phyloP scores from a whole-genome alignment of 2,113 vertebrate genomes.

The Azemiops feae region DNA sequence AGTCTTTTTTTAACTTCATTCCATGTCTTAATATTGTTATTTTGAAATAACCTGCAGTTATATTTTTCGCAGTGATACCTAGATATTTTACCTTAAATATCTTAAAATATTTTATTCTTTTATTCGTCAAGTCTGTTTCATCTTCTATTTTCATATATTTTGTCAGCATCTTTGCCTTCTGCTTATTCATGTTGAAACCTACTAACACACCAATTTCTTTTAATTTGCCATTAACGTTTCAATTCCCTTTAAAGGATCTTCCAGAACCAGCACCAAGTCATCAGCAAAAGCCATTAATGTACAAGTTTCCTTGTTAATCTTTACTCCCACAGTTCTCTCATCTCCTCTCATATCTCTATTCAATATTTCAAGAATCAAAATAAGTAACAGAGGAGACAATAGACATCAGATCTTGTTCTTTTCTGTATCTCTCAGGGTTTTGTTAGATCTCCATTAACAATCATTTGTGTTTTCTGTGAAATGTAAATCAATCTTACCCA shows the following conservation, averaged over 20 bases:
- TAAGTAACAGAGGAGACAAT: not conserved
- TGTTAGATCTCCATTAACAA: not conserved
- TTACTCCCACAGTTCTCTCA: not conserved
- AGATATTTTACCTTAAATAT: not conserved
- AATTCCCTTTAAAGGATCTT: not conserved
- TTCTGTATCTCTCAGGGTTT: not conserved
- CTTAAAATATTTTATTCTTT: not conserved
- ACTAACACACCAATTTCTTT: not conserved
- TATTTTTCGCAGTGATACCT: not conserved
- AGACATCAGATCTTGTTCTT: not conserved
- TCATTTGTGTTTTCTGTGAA: not conserved
- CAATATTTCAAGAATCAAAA: not conserved
- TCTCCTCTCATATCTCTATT: not conserved
- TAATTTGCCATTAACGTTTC: not conserved
- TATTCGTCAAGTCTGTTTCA: not conserved
- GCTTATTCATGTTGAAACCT: not conserved
- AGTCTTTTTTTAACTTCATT: not conserved
- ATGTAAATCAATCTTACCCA: not conserved
- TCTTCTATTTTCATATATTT: not conserved
- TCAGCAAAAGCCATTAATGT: not conserved
- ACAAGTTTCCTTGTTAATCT: not conserved
- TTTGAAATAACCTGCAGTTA: not conserved
- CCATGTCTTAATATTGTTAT: not conserved
- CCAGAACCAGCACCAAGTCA: not conserved
- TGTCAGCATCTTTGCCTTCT: not conserved